phyloP scores from a whole-genome alignment of 2,113 vertebrate genomes.

The Heptranchias perlo region DNA sequence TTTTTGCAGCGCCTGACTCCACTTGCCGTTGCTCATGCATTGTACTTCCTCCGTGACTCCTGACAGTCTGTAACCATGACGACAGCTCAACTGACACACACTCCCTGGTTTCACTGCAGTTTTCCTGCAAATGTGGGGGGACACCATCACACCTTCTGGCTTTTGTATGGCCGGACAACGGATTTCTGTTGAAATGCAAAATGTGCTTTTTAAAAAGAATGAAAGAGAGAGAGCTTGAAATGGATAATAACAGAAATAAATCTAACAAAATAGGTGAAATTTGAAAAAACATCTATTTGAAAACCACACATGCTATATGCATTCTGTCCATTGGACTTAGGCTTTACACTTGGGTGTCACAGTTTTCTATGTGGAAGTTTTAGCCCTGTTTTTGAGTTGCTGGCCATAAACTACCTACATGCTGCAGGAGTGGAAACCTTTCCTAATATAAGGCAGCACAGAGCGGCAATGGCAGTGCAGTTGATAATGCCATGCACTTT shows the following conservation, averaged over 20 bases:
- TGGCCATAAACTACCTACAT: background rate
- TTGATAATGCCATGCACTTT: too few relatives aligned
- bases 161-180: conserved; percentile 65
- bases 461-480: background rate
- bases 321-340: background rate
- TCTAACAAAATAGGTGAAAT: background rate
- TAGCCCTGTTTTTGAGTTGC: background rate
- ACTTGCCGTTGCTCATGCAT: conserved; percentile 76
- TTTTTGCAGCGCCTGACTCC: conserved; percentile 70
- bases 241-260: background rate
- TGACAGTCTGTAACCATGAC: conserved; percentile 70
- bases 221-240: background rate
- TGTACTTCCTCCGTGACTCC: conserved; percentile 67
- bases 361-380: background rate
- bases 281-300: background rate
- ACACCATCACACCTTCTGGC: conserved; percentile 63
- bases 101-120: conserved; percentile 61
- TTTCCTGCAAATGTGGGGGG: conserved; percentile 70
- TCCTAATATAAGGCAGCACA: background rate
- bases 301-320: background rate
- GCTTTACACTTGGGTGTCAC: background rate
- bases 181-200: conserved; percentile 59
- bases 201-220: background rate
- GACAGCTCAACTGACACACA: conserved; percentile 73
- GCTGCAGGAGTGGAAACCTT: background rate